Conservation (phyloP, 1,140 invertebrate genomes). For the Trachelipus rathkii region DNA sequence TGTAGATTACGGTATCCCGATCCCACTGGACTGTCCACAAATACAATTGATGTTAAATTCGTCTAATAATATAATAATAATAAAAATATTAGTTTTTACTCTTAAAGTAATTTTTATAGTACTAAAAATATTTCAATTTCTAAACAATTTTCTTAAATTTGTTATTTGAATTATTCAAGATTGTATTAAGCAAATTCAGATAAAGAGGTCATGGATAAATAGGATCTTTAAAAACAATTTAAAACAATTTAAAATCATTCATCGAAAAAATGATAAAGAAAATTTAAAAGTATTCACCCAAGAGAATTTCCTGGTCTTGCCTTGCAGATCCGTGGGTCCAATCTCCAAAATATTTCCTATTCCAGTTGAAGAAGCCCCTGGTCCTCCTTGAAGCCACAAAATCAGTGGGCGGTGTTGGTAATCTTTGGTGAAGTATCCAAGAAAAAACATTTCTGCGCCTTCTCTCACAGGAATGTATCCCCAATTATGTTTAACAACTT, state of each 20-base stretch:
- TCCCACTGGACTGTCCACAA: slow-evolving; percentile 39
- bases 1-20: slow-evolving; percentile 34
- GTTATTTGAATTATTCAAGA: no score
- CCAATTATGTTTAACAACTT: slow-evolving; percentile 32
- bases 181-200: no score
- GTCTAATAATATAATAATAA: slow-evolving; percentile 29
- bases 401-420: slow-evolving; percentile 29
- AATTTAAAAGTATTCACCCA: slow-evolving; percentile 20
- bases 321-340: slow-evolving; percentile 18
- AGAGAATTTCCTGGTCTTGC: slow-evolving; percentile 26
- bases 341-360: slow-evolving; percentile 36
- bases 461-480: slow-evolving; percentile 30
- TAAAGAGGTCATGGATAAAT: no score
- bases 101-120: no score
- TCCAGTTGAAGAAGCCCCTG: slow-evolving; percentile 30
- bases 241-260: no score
- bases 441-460: slow-evolving; percentile 36
- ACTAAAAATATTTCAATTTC: no score
- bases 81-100: no score
- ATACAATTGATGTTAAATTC: slow-evolving; percentile 26
- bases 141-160: no score
- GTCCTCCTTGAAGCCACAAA: slow-evolving; percentile 34
- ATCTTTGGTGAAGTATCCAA: slow-evolving; percentile 34
- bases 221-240: no score
- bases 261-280: no score